Percentiles rank a stretch among this genome's conserved stretches.
These are phyloP conservation scores for Barbus barbus DNA, from an alignment of 2,113 vertebrate genomes.

Conservation along the genomic window DNA sequence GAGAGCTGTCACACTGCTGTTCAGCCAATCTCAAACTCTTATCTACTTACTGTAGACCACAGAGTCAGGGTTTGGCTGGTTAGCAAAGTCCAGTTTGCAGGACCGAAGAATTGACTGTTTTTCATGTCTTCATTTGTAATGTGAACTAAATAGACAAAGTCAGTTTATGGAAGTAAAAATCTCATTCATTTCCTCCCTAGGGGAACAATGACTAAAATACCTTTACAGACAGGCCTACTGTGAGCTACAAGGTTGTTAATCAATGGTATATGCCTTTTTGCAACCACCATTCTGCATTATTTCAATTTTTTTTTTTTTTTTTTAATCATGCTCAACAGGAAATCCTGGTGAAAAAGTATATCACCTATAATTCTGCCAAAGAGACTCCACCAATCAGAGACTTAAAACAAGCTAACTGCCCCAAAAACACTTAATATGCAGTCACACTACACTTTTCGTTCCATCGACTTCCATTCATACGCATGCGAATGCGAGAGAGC, in stretches of 20 bases:
- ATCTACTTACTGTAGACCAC: background rate
- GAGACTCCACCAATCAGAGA: background rate
- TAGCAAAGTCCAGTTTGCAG: background rate
- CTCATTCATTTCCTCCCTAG: background rate
- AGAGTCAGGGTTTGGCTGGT: background rate
- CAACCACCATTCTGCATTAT: background rate
- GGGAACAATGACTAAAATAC: background rate
- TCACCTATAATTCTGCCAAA: background rate
- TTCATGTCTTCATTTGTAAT: background rate
- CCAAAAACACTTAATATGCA: no score
- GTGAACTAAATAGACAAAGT: background rate
- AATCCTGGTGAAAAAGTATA: background rate
- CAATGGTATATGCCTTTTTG: background rate
- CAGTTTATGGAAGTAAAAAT: background rate
- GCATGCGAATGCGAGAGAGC: no score
- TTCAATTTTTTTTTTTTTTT: background rate
- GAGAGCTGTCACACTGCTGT: background rate
- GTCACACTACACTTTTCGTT: no score
- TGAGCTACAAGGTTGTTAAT: background rate
- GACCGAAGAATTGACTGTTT: background rate
- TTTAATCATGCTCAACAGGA: background rate
- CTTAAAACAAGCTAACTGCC: background rate
- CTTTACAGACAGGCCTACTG: background rate
- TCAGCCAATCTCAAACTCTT: background rate
- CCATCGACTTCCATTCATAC: no score